These are phyloP conservation scores for Passer domesticus DNA, from an alignment of 2,113 vertebrate species.

Conservation along the genomic window DNA sequence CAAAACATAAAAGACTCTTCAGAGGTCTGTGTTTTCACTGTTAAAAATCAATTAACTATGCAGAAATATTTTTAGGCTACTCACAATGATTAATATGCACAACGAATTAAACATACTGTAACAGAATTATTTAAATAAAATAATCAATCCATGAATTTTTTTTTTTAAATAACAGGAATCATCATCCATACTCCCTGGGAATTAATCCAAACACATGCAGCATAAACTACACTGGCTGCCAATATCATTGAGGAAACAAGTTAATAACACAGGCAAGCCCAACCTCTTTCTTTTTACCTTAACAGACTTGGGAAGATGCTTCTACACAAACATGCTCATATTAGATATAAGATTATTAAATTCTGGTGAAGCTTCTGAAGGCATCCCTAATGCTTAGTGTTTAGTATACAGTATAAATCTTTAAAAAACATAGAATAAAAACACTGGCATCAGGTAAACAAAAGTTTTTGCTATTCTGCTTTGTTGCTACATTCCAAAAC, in stretches of 20 bases:
- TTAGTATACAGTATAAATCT: neutral
- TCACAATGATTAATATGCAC: neutral
- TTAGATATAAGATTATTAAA: neutral
- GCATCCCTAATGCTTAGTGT: neutral
- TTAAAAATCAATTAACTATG: neutral
- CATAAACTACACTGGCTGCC: neutral
- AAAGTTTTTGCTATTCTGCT: neutral
- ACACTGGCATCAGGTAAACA: neutral
- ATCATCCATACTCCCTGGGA: neutral
- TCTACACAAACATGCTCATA: neutral
- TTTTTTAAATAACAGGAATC: neutral
- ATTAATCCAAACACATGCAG: neutral
- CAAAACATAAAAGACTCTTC: neutral
- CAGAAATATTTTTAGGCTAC: neutral
- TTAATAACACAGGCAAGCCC: neutral
- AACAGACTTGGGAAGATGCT: neutral
- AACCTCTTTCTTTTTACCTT: neutral
- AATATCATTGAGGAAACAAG: neutral
- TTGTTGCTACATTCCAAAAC: neutral
- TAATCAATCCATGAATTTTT: neutral
- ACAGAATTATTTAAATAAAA: neutral
- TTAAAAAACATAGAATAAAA: neutral
- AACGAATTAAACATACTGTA: neutral
- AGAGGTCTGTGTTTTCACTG: neutral
- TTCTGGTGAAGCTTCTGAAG: neutral